Conservation (phyloP, 2,797 vertebrate species). For the Artibeus lituratus region DNA sequence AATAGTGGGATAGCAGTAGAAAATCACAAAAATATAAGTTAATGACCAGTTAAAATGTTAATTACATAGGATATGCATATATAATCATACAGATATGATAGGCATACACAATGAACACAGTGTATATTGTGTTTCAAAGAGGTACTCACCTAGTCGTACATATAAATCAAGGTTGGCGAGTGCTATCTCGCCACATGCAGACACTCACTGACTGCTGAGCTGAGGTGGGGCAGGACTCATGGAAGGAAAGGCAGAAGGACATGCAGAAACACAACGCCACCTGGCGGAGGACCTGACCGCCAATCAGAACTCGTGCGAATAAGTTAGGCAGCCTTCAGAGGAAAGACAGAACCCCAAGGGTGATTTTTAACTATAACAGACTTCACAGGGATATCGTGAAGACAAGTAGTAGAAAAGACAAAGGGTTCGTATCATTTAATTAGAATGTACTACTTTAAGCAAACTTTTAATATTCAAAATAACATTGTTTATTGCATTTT, state of each 20-base stretch:
- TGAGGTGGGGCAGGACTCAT: neutral
- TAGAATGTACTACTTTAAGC: neutral
- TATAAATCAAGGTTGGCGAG: neutral
- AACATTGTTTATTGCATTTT: neutral
- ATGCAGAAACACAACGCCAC: neutral
- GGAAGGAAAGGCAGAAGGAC: neutral
- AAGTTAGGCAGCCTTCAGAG: neutral
- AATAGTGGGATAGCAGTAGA: neutral
- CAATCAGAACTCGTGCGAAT: neutral
- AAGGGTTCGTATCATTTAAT: neutral
- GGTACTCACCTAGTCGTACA: neutral
- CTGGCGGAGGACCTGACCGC: neutral
- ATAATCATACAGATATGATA: neutral
- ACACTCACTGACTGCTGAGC: neutral
- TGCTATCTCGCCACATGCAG: neutral
- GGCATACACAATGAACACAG: neutral
- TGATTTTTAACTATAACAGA: neutral
- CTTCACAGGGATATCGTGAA: too few relatives aligned
- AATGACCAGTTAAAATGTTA: neutral
- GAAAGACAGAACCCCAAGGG: neutral
- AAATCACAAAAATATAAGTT: conserved; percentile 15
- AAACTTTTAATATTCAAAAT: neutral
- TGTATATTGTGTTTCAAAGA: neutral
- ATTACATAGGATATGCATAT: neutral
- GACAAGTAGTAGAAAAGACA: too few relatives aligned